A percentile compares a stretch with the other conserved stretches of the same genome.
Evolutionary conservation across 2,888 invertebrate genomes (phyloP).

Genomic region (Ormia ochracea): DNA sequence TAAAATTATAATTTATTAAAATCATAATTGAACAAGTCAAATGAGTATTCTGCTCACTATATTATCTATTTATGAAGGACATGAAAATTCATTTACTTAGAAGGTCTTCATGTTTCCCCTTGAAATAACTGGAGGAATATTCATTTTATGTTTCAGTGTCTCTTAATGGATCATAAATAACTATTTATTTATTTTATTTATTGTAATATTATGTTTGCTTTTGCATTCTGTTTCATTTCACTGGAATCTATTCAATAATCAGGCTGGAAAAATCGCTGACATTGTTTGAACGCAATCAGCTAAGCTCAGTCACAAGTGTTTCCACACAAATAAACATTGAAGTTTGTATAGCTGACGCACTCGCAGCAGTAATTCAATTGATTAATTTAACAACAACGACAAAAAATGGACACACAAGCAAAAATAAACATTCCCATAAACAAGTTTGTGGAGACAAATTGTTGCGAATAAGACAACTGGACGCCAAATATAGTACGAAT

Average conservation of each 20-base stretch:
- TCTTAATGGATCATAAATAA: conserved; percentile 42
- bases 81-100: too few species aligned
- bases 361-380: conserved; percentile 43
- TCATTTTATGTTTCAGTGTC: too few species aligned
- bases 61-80: too few species aligned
- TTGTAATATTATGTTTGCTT: conserved; percentile 2
- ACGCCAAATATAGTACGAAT: conserved; percentile 42
- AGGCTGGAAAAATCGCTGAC: conserved; percentile 37
- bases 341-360: conserved; percentile 5
- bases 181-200: conserved; percentile 3
- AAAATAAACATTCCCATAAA: background rate
- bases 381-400: conserved; percentile 48
- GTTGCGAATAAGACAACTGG: conserved; percentile 33
- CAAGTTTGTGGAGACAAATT: background rate
- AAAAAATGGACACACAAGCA: conserved; percentile 24
- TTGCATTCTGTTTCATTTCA: background rate
- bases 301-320: background rate
- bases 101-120: too few species aligned
- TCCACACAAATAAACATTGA: conserved; percentile 41
- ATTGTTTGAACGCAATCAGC: background rate
- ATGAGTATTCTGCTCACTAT: too few species aligned
- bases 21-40: too few species aligned
- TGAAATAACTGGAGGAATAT: too few species aligned
- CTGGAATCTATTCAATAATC: conserved; percentile 39
- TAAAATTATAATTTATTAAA: too few species aligned